Percentiles rank a stretch among this genome's conserved stretches.
Conservation (phyloP, 2,888 invertebrate genomes). For the Drosophila koepferae region DNA sequence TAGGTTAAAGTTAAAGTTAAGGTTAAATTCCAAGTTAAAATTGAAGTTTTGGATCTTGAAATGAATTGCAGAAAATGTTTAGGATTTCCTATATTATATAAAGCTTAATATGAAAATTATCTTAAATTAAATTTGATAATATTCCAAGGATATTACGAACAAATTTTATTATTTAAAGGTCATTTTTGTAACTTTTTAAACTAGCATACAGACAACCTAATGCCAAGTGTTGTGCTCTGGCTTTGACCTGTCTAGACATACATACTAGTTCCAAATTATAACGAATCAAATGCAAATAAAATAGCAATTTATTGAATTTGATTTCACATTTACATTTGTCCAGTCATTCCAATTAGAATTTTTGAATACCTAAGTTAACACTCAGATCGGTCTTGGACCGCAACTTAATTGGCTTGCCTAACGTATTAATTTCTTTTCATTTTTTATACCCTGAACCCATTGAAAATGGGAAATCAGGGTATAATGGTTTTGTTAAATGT, state of each 20-base stretch:
- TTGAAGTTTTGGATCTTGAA: not conserved
- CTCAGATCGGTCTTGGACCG: not conserved
- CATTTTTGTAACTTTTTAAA: not conserved
- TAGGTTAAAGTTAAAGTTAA: not conserved
- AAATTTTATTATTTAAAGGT: not conserved
- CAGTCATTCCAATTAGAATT: not conserved
- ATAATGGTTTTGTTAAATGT: no score
- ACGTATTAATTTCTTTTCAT: not conserved
- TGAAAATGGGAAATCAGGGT: no score
- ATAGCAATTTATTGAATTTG: not conserved
- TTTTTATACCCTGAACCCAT: no score
- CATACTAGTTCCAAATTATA: not conserved
- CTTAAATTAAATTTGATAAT: no score
- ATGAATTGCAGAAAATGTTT: not conserved
- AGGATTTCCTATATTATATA: not conserved
- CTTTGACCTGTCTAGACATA: not conserved
- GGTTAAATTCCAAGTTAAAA: not conserved
- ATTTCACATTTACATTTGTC: not conserved
- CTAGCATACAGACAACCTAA: no score
- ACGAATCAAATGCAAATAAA: not conserved
- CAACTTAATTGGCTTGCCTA: slow-evolving; percentile 1
- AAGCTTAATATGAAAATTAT: not conserved
- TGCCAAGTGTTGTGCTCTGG: not conserved
- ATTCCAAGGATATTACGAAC: not conserved
- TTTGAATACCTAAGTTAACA: not conserved